Evolutionary conservation across 2,888 invertebrate genomes (phyloP).

Genomic region (Mythimna ferrago): DNA sequence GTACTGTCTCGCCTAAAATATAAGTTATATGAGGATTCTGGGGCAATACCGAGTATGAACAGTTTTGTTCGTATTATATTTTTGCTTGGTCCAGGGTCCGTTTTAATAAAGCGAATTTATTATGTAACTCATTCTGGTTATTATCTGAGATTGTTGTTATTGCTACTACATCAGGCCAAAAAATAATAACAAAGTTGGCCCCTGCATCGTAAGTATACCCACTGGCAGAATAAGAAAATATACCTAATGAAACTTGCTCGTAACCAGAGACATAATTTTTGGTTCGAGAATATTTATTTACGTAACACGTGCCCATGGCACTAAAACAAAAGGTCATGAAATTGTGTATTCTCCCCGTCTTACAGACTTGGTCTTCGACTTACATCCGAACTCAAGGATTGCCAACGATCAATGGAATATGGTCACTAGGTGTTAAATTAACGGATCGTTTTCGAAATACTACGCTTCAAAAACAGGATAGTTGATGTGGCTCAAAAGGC

Average conservation of each 20-base stretch:
- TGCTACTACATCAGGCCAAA: conserved; percentile 1
- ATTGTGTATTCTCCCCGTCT: too few relatives aligned
- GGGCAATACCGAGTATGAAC: conserved; percentile 30
- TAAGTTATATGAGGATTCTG: conserved; percentile 63
- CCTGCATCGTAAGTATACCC: background rate
- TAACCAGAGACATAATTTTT: background rate
- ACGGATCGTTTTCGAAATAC: too few relatives aligned
- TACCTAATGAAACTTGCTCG: background rate
- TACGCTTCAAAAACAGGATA: too few relatives aligned
- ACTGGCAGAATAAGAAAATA: conserved; percentile 4
- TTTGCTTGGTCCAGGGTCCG: conserved; percentile 4
- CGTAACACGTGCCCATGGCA: too few relatives aligned
- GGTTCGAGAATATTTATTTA: background rate
- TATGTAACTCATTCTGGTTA: conserved; percentile 14
- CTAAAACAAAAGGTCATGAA: too few relatives aligned
- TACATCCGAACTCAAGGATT: too few relatives aligned
- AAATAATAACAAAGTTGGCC: conserved; percentile 21
- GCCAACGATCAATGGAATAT: too few relatives aligned
- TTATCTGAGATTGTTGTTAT: conserved; percentile 35
- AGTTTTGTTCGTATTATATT: conserved; percentile 39
- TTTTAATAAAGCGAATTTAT: conserved; percentile 35
- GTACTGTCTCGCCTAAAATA: conserved; percentile 67
- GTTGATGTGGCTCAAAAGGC: too few relatives aligned
- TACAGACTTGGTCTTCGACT: too few relatives aligned
- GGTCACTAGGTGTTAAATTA: too few relatives aligned